Evolutionary conservation across 2,797 vertebrate genomes (phyloP).

Genomic region (Microctenopoma stevenorrisi): DNA sequence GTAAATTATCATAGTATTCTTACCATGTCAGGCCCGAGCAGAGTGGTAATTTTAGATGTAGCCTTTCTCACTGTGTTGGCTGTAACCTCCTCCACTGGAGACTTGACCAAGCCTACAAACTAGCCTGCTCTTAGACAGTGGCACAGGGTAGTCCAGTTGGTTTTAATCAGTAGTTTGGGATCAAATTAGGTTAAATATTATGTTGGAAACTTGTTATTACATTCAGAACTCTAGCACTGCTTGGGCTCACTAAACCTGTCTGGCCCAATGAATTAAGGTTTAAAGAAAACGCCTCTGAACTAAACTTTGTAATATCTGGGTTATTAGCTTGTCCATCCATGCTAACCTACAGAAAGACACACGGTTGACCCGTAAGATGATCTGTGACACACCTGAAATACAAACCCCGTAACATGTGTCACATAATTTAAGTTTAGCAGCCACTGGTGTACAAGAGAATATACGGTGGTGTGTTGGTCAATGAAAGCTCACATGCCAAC

Average conservation of each 20-base stretch:
- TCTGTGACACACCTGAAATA: constrained; percentile 49
- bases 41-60: constrained; percentile 53
- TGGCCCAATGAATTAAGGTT: constrained; percentile 14
- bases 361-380: neutral
- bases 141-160: constrained; percentile 25
- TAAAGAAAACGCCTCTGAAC: neutral
- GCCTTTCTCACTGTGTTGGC: constrained; percentile 37
- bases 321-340: constrained; percentile 9
- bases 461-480: constrained; percentile 38
- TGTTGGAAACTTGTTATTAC: constrained; percentile 50
- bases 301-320: neutral
- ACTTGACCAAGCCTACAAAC: constrained; percentile 16
- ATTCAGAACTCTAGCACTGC: constrained; percentile 14
- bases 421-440: constrained; percentile 45
- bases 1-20: constrained; percentile 57
- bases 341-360: too few relatives aligned
- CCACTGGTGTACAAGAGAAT: constrained; percentile 25
- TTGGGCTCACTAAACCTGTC: constrained; percentile 22
- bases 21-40: constrained; percentile 41
- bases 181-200: constrained; percentile 51
- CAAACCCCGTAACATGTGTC: constrained; percentile 51
- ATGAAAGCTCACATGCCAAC: constrained; percentile 50
- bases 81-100: constrained; percentile 29
- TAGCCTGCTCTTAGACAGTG: constrained; percentile 21
- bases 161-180: constrained; percentile 50